Base-by-base conservation (phyloP, 2,113 vertebrate species). In the Semicossyphus pulcher region DNA sequence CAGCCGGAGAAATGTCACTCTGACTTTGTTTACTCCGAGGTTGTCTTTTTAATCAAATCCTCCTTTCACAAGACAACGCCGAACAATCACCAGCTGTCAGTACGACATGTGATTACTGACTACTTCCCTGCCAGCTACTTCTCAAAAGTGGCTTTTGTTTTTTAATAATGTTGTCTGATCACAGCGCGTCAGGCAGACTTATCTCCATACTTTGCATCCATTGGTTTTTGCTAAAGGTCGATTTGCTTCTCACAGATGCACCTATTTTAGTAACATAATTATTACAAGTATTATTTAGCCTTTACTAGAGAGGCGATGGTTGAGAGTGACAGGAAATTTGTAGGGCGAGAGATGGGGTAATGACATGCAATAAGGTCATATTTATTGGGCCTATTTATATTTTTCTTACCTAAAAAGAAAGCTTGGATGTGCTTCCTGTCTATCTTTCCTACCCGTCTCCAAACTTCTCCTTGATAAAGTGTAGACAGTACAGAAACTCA, bases 121-220 rank as follows among this genome's bases (percentile, higher is more conserved):
- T 61, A 10, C 56, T 75, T 54, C 32, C 39, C 37, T 66, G 44
- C 31, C 29, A 31, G 44, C 41, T 42, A 21, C 47, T 57, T 37
- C 12, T 62, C 48, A 62, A 31, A 57, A 41, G 59, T 56, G 25
- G 48, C 5, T 41, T 75, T 75, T 62, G 61, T 72, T 85, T 73
- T 44, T 74, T 57, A 66, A 72, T 80, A 70, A 80, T 80, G 64
- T 67, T 61, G 53, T 80, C 20, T 61, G 72, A 70, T 78, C 69
- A 65, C 47, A 31, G 28, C 53, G 20, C 29, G 49, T 62, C 68
- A 57, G 60, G 64, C 39, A 63, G 45, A 75, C 15, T 47, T 60
- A 64, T 64, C 25, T 62, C 54, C 26, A 44, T 56, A 53, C 47
- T 39, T 57, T 67, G 14, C 42, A 25, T 44, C 28, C 34, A 2